Evolutionary conservation across 2,113 vertebrate genomes (phyloP).

Genomic region (Triplophysa dalaica): DNA sequence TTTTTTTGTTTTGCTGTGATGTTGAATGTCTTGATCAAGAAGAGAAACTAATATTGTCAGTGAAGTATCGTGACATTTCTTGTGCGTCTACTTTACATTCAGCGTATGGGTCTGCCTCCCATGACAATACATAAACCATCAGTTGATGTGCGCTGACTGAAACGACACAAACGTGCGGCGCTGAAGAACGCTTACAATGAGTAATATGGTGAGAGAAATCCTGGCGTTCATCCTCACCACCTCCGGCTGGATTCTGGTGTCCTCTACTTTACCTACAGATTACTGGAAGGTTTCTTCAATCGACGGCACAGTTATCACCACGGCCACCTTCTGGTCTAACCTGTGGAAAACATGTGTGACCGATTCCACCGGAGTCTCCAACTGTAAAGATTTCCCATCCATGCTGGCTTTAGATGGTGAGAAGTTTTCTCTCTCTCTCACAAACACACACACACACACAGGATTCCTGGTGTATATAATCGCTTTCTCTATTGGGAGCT

Average conservation of each 20-base stretch:
- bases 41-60: too few relatives aligned
- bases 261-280: conserved; percentile 88
- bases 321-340: conserved; percentile 91
- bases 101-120: too few relatives aligned
- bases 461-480: neutral
- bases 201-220: conserved; percentile 83
- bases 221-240: conserved; percentile 80
- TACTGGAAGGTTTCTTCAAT: conserved; percentile 93
- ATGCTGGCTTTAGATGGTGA: conserved; percentile 94
- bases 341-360: conserved; percentile 94
- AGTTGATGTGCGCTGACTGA: neutral
- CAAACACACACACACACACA: too few relatives aligned
- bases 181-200: conserved; percentile 58
- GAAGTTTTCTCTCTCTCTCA: conserved; percentile 56
- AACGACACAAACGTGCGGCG: neutral
- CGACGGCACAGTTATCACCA: conserved; percentile 93
- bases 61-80: too few relatives aligned
- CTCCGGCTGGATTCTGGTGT: conserved; percentile 87
- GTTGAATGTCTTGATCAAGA: too few relatives aligned
- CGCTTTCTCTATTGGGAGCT: too few relatives aligned
- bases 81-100: too few relatives aligned
- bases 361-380: conserved; percentile 92
- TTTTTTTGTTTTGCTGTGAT: too few relatives aligned
- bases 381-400: conserved; percentile 94
- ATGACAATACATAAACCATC: too few relatives aligned